Evolutionary conservation across 2,113 vertebrate species (phyloP).

Genomic region (Brevimyrus niger): DNA sequence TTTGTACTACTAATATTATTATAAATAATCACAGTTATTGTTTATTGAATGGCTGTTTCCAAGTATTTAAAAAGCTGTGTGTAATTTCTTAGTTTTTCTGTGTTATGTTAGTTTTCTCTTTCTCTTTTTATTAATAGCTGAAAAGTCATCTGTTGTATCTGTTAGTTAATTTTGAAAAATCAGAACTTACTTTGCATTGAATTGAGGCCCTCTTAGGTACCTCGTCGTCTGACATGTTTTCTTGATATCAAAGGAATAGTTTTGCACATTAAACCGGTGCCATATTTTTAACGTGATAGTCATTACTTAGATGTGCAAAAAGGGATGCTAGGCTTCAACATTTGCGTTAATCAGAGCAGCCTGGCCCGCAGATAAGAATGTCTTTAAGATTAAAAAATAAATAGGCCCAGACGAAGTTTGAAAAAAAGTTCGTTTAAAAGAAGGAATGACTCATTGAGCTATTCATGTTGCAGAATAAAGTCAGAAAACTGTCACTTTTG

Average conservation of each 20-base stretch:
- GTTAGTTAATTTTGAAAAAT: not conserved
- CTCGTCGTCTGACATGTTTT: not conserved
- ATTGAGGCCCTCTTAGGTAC: not conserved
- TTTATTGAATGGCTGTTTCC: constrained; percentile 66
- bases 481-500: not conserved
- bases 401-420: not conserved
- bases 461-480: not conserved
- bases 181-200: not conserved
- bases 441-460: not conserved
- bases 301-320: constrained; percentile 3
- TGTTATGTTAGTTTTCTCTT: not conserved
- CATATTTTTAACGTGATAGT: not conserved
- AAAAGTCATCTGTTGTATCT: not conserved
- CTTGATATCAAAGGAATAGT: constrained; percentile 5
- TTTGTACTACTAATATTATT: not conserved
- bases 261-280: not conserved
- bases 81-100: not conserved
- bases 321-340: not conserved
- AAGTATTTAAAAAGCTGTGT: constrained; percentile 23
- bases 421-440: not conserved
- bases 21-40: no score
- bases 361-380: not conserved
- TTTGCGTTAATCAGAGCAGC: constrained; percentile 1
- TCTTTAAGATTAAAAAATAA: not conserved
- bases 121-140: constrained; percentile 29